Base-by-base conservation (phyloP, 1,140 invertebrate genomes). In the Rhyacophila brunnea region DNA sequence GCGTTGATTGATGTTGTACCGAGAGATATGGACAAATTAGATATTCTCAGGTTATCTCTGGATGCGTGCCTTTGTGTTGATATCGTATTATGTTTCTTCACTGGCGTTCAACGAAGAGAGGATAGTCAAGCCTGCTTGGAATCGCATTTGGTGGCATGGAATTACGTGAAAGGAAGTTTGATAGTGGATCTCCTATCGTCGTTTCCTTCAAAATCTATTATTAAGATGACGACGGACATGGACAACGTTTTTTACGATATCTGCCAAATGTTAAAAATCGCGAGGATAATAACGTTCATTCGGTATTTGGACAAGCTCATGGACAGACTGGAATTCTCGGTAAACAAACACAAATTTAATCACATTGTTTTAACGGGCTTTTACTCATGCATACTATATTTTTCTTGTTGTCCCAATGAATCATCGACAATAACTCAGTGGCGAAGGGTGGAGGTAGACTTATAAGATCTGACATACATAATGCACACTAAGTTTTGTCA, bases 111-210 rank as follows among this genome's bases (percentile, higher is more conserved):
- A 15, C 9, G n/a, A 10, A 15, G 55, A n/a, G 9, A n/a, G 34
- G 55, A 58, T 15, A 20, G n/a, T 6, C 34, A 58, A 17, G 55
- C 55, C 17, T 43, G 36, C 20, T 11, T 58, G 14, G 38, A 58
- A 20, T 20, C 20, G 19, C 17, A 19, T 14, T 40, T 6, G 28
- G 23, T 58, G 13, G 35, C 38, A n/a, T n/a, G 1, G 6, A 49
- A 43, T 18, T 58, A 58, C 42, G 15, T 49, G 35, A 58, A 50
- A 43, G 18, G 42, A 44, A 13, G 45, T 14, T 44, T 58, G 9
- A 11, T 50, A 2, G 0, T 58, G 7, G 55, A 58, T 36, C 15
- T 58, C 7, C 9, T 44, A 13, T 14, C 46, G 1, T 42, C 11
- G 5, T 9, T 58, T n/a, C 55, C 55, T 13, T 32, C 23, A 9